Evolutionary conservation across 2,113 vertebrate genomes (phyloP).

Genomic region (Boulengerochromis microlepis): DNA sequence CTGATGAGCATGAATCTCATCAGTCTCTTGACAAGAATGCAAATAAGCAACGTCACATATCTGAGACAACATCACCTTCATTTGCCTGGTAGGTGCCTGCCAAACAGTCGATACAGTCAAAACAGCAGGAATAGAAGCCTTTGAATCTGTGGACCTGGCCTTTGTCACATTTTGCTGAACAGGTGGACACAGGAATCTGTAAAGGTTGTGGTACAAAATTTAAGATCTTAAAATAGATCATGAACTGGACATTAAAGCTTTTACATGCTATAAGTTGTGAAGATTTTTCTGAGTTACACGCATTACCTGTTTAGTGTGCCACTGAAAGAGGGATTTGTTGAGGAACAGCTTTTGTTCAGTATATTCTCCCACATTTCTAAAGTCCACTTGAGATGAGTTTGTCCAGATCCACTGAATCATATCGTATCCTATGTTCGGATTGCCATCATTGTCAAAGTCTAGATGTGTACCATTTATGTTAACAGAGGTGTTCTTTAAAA

Average conservation of each 20-base stretch:
- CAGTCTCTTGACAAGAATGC: not conserved
- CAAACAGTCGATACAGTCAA: slow-evolving; percentile 82
- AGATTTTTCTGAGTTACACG: not conserved
- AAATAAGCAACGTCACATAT: not conserved
- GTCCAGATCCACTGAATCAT: slow-evolving; percentile 79
- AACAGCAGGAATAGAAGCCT: slow-evolving; percentile 81
- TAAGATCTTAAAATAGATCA: not conserved
- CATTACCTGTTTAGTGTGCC: slow-evolving; percentile 71
- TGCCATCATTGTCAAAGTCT: slow-evolving; percentile 69
- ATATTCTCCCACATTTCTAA: slow-evolving; percentile 70
- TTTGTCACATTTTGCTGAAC: slow-evolving; percentile 70
- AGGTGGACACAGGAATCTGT: slow-evolving; percentile 79
- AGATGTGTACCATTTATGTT: slow-evolving; percentile 39
- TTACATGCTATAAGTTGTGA: not conserved
- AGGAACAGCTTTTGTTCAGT: slow-evolving; percentile 48
- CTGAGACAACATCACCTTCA: slow-evolving; percentile 29
- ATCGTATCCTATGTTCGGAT: slow-evolving; percentile 70
- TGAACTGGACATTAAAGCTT: not conserved
- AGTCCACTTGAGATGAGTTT: not conserved
- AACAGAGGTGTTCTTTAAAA: slow-evolving; percentile 67
- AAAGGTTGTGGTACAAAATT: not conserved
- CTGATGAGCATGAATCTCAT: not conserved
- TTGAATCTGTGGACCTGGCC: slow-evolving; percentile 74
- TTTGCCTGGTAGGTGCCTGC: slow-evolving; percentile 76
- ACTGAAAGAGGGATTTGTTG: slow-evolving; percentile 54